Percentiles rank a stretch among this genome's conserved stretches.
Evolutionary conservation across 2,797 vertebrate genomes (phyloP).

Genomic region (Pipistrellus kuhlii): DNA sequence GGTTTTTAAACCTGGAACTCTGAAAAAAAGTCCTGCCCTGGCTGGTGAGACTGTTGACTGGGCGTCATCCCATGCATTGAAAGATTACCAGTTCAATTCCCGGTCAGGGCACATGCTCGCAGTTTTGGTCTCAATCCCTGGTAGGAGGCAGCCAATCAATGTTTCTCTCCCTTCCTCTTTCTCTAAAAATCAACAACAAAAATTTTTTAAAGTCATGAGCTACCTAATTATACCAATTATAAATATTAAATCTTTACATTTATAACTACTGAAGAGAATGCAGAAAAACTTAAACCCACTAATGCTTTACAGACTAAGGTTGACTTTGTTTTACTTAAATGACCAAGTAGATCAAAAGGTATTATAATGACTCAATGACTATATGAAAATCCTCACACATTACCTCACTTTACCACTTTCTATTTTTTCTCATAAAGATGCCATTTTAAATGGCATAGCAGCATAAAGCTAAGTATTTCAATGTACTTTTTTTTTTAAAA

Average conservation of each 20-base stretch:
- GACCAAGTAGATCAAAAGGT: slow-evolving; percentile 13
- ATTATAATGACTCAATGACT: neutral
- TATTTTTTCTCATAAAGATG: slow-evolving; percentile 1
- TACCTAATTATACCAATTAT: neutral
- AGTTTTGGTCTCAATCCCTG: neutral
- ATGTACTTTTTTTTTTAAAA: neutral
- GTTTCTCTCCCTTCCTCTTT: neutral
- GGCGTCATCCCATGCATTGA: neutral
- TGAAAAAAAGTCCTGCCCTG: neutral
- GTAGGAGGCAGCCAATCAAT: neutral
- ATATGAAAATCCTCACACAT: neutral
- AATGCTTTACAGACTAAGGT: slow-evolving; percentile 18
- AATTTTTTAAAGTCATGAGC: neutral
- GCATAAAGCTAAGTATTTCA: neutral
- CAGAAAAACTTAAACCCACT: slow-evolving; percentile 27
- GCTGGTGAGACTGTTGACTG: neutral
- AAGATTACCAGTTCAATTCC: neutral
- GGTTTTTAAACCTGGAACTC: slow-evolving; percentile 20
- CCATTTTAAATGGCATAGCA: neutral
- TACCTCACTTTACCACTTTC: slow-evolving; percentile 17
- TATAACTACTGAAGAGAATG: neutral
- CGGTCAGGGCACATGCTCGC: neutral
- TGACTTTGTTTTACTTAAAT: slow-evolving; percentile 48
- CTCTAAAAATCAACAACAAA: neutral
- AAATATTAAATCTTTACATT: slow-evolving; percentile 11